Evolutionary conservation across 2,797 vertebrate genomes (phyloP).

Genomic region (Semotilus atromaculatus): DNA sequence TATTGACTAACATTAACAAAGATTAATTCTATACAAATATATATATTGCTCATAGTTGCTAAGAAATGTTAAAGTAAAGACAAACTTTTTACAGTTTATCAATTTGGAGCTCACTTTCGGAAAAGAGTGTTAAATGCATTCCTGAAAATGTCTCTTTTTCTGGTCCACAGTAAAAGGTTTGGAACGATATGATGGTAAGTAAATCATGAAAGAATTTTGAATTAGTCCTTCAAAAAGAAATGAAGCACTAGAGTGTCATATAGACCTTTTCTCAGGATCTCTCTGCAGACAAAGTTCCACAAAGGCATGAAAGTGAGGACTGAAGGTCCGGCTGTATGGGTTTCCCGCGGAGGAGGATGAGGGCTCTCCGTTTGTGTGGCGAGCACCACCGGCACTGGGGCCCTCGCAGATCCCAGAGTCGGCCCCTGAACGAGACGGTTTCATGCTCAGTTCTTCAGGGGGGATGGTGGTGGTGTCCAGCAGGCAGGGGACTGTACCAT

Average conservation of each 20-base stretch:
- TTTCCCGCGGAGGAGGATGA: constrained; percentile 77
- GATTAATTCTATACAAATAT: too few species aligned
- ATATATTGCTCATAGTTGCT: too few species aligned
- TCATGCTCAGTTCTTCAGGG: constrained; percentile 91
- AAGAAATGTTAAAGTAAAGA: background rate
- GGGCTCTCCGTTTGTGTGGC: constrained; percentile 88
- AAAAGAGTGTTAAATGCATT: background rate
- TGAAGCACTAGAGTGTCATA: background rate
- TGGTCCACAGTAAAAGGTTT: background rate
- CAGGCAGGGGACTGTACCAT: constrained; percentile 94
- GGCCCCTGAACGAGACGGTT: constrained; percentile 85
- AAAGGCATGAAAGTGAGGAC: constrained; percentile 91
- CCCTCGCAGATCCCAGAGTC: constrained; percentile 88
- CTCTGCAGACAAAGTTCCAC: constrained; percentile 96
- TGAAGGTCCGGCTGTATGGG: constrained; percentile 94
- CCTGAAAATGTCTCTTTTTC: background rate
- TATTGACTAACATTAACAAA: too few species aligned
- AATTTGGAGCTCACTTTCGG: background rate
- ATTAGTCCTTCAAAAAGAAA: background rate
- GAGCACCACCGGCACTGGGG: constrained; percentile 72
- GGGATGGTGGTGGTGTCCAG: constrained; percentile 96
- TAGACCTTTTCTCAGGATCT: constrained; percentile 88
- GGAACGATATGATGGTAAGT: background rate
- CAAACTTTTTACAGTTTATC: background rate
- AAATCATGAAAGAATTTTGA: background rate